These are phyloP conservation scores for Drosophila ustulata DNA, from an alignment of 2,888 invertebrate species.

Conservation along the genomic window DNA sequence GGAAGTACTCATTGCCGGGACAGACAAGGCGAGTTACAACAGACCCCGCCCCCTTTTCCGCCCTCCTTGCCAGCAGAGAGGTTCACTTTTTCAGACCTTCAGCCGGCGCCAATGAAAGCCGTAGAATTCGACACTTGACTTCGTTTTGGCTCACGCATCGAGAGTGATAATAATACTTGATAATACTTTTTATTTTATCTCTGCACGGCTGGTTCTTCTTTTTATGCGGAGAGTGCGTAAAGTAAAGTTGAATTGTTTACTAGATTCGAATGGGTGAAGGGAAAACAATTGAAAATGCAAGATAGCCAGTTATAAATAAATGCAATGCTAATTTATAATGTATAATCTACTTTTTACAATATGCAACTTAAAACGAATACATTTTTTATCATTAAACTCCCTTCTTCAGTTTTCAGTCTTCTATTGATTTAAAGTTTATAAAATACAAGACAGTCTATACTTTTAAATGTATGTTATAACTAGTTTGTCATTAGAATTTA, in stretches of 20 bases:
- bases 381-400: no score
- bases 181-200: constrained; percentile 12
- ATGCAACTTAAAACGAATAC: no score
- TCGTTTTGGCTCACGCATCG: constrained; percentile 31
- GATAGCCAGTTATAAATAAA: no score
- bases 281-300: not conserved
- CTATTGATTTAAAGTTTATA: no score
- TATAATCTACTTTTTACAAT: no score
- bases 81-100: not conserved
- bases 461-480: no score
- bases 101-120: constrained; percentile 48
- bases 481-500: no score
- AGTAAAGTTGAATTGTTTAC: constrained; percentile 32
- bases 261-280: no score
- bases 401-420: no score
- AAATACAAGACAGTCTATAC: no score
- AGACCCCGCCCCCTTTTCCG: not conserved
- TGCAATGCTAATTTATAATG: no score
- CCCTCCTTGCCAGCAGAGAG: not conserved
- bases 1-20: constrained; percentile 74
- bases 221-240: constrained; percentile 38
- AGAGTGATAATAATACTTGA: constrained; percentile 52
- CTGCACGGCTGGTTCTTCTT: not conserved
- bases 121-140: constrained; percentile 53
- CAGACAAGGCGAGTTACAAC: constrained; percentile 26